These are phyloP conservation scores for Calidris pygmaea DNA, from an alignment of 2,113 vertebrate genomes.

Conservation along the genomic window DNA sequence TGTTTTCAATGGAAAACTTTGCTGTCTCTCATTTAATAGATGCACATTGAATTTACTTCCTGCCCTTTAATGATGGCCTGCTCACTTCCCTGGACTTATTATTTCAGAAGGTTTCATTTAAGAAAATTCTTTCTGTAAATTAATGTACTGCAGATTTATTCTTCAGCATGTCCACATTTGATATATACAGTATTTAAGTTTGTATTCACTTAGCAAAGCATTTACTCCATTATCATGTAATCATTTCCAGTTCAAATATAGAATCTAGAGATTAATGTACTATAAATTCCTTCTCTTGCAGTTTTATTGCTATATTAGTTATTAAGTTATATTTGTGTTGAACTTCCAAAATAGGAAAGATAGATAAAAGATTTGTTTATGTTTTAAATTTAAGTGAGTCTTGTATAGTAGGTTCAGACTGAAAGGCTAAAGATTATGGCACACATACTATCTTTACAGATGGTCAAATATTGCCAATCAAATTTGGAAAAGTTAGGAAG, in stretches of 20 bases:
- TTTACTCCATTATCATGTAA: slow-evolving; percentile 74
- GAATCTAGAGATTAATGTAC: slow-evolving; percentile 65
- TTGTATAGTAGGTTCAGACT: slow-evolving; percentile 15
- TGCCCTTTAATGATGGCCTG: slow-evolving; percentile 4
- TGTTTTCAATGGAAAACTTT: neutral
- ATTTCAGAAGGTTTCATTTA: slow-evolving; percentile 64
- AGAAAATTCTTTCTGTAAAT: slow-evolving; percentile 61
- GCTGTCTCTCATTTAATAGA: neutral
- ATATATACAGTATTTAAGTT: slow-evolving; percentile 72
- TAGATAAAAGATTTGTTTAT: slow-evolving; percentile 69
- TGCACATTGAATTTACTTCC: slow-evolving; percentile 4
- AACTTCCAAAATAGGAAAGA: slow-evolving; percentile 64
- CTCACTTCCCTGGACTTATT: slow-evolving; percentile 49
- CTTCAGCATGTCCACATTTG: slow-evolving; percentile 40
- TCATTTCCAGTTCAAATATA: slow-evolving; percentile 69
- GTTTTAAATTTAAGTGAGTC: slow-evolving; percentile 44
- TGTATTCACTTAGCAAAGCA: slow-evolving; percentile 73
- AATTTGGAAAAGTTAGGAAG: neutral
- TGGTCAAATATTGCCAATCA: neutral
- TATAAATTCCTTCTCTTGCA: slow-evolving; percentile 70
- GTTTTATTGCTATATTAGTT: slow-evolving; percentile 71
- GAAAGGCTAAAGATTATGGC: neutral
- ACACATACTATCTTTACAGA: neutral
- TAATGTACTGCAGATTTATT: slow-evolving; percentile 64
- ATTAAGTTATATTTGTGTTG: slow-evolving; percentile 67